Conservation (phyloP, 2,888 invertebrate species). For the Gibbula magus region DNA sequence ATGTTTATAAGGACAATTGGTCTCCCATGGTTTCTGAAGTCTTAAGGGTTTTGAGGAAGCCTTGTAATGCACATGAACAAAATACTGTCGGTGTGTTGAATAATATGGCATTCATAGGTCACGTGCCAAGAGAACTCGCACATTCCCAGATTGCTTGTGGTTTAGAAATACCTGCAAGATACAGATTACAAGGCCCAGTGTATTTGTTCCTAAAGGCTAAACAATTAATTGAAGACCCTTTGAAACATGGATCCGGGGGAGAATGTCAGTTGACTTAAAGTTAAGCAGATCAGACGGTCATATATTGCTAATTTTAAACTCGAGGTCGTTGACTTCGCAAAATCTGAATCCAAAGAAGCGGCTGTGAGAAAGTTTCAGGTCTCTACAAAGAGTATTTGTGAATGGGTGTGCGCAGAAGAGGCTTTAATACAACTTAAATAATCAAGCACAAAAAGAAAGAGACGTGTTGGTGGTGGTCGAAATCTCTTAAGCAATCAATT, state of each 20-base stretch:
- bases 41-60: no score
- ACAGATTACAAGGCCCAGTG: background rate
- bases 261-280: background rate
- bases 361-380: background rate
- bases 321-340: background rate
- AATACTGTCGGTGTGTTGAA: no score
- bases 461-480: background rate
- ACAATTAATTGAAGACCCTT: background rate
- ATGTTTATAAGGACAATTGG: no score
- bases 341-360: background rate
- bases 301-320: background rate
- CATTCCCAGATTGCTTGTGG: background rate
- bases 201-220: background rate
- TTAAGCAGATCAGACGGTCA: background rate
- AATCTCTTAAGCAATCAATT: background rate
- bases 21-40: no score
- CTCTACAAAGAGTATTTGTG: background rate
- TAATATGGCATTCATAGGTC: no score
- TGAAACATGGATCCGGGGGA: background rate
- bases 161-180: background rate
- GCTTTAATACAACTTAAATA: background rate
- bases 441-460: background rate
- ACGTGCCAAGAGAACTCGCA: no score
- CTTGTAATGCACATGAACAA: no score
- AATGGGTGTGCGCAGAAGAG: background rate